Conservation (phyloP, 2,797 vertebrate genomes). For the Siniperca obscura region DNA sequence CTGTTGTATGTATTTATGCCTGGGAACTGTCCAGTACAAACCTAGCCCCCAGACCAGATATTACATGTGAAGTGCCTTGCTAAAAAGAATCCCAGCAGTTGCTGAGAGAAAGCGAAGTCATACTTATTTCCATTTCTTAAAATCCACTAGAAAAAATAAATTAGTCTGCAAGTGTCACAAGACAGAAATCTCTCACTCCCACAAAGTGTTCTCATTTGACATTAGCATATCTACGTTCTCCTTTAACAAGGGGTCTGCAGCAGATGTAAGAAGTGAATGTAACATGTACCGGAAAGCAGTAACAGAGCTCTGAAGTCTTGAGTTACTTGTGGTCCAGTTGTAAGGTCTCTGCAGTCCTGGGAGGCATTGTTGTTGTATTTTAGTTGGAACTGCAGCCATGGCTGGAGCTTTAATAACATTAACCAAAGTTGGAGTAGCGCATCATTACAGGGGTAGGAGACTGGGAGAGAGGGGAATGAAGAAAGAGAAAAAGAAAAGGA, state of each 20-base stretch:
- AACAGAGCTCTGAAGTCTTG: conserved; percentile 61
- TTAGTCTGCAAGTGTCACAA: not conserved
- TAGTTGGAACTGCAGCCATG: conserved; percentile 69
- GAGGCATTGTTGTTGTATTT: conserved; percentile 81
- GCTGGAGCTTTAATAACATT: conserved; percentile 78
- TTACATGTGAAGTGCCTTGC: not conserved
- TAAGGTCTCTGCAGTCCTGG: conserved; percentile 62
- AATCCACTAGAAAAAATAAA: conserved; percentile 14
- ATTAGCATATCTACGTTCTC: conserved; percentile 56
- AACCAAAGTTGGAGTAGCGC: conserved; percentile 73
- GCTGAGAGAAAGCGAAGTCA: conserved; percentile 24
- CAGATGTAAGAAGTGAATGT: conserved; percentile 57
- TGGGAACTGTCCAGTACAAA: conserved; percentile 2
- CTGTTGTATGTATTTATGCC: not conserved
- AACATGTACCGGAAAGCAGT: conserved; percentile 67
- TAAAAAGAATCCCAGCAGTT: not conserved
- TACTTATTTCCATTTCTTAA: not conserved
- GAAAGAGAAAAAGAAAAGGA: conserved; percentile 10
- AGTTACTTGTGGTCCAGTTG: conserved; percentile 74
- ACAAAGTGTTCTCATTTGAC: conserved; percentile 44
- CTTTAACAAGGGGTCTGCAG: conserved; percentile 48
- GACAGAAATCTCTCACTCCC: conserved; percentile 52
- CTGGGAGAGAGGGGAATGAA: conserved; percentile 1
- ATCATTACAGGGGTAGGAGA: conserved; percentile 61
- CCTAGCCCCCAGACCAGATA: not conserved